Evolutionary conservation across 2,888 invertebrate species (phyloP), one percentile per base, ranked within the genome.

Genomic region (Drosophila flavopinicola): DNA sequence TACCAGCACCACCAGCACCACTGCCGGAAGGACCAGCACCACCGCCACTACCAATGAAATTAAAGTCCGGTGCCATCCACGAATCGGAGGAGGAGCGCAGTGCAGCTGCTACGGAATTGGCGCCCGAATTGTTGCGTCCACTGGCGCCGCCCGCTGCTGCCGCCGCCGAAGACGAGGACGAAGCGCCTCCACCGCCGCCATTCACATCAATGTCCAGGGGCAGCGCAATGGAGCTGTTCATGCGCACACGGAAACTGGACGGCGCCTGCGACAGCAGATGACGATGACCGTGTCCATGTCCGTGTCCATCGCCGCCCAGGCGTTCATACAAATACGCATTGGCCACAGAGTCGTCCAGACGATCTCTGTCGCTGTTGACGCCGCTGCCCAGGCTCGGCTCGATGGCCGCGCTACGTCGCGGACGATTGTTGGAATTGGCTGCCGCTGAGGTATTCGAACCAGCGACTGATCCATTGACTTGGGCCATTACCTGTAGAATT

Each of bases 181-280:
- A n/a, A n/a, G n/a, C n/a, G n/a, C n/a, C n/a, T n/a, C n/a, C n/a
- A n/a, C n/a, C 32, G 2, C 56, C 66, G 0, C 78, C 79, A 45
- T 75, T 79, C 0, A 83, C 86, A 67, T 83, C 83, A 39, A 83
- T 83, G 13, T 75, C 83, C 38, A 83, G 29, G 0, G 83, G 83
- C 27, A 86, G 41, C 0, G 73, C 75, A 29, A 83, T 80, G 1
- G 82, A 72, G 44, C 69, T 80, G 11, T 77, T 77, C 52, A 83
- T 61, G 33, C 80, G 70, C 20, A 83, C 65, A 6, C 82, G 85
- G 25, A 80, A 84, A 23, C 59, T 70, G 7, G 66, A 47, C 2
- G 74, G 53, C 0, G 69, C 66, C 5, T 75, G 68, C 6, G 82
- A 56, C 58, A 78, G 69, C 9, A 66, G 5, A 11, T 54, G 48